A percentile compares a stretch with the other conserved stretches of the same genome.
Conservation (phyloP, 1,140 invertebrate species). For the Paraescarpia echinospica region DNA sequence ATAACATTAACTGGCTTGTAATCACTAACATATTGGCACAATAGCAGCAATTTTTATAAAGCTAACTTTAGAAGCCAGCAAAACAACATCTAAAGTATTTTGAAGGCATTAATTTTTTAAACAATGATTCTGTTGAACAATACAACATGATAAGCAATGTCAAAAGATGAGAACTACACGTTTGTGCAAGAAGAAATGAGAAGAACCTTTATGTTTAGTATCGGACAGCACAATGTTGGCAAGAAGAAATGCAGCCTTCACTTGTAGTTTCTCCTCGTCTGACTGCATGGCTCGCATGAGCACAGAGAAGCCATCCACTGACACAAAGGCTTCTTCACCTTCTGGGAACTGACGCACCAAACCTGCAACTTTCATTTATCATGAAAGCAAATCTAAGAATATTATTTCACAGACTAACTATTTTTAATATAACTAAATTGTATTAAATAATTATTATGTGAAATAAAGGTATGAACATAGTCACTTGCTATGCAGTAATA, state of each 20-base stretch:
- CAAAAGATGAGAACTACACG: neutral
- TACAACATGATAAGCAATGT: conserved; percentile 8
- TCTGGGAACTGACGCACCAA: conserved; percentile 65
- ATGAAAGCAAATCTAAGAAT: conserved; percentile 34
- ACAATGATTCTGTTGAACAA: neutral
- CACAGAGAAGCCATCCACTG: conserved; percentile 67
- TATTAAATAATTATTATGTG: too few relatives aligned
- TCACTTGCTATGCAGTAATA: too few relatives aligned
- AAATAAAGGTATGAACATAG: too few relatives aligned
- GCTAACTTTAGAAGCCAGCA: neutral
- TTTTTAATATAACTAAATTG: too few relatives aligned
- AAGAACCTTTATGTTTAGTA: neutral
- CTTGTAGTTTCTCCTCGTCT: conserved; percentile 65
- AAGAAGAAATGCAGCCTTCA: conserved; percentile 73
- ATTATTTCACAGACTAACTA: too few relatives aligned
- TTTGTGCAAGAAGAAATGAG: neutral
- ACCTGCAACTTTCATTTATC: conserved; percentile 54
- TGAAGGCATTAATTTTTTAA: conserved; percentile 19
- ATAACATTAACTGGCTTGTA: neutral
- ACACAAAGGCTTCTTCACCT: conserved; percentile 65
- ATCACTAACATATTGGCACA: neutral
- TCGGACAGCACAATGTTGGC: neutral
- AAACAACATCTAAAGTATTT: neutral
- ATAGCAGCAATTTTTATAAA: neutral
- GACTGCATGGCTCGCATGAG: conserved; percentile 66